Percentiles rank a stretch among this genome's conserved stretches.
phyloP scores from a whole-genome alignment of 2,888 invertebrate species.

The Andrena trimmerana region DNA sequence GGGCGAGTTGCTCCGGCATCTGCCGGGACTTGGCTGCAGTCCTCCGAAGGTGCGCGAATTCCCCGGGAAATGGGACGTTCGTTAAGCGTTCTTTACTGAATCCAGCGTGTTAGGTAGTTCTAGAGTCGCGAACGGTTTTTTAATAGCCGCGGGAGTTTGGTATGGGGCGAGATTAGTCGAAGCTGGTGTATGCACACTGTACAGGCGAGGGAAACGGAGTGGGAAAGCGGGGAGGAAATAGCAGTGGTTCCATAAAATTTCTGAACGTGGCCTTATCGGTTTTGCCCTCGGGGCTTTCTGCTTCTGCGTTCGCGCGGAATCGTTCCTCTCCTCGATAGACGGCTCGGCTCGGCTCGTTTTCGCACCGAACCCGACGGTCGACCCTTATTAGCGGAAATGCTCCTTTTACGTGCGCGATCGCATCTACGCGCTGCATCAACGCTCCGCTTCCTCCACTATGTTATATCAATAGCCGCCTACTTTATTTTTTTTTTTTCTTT shows the following conservation, averaged over 20 bases:
- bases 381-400: slow-evolving; percentile 34
- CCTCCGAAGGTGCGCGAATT: too few species aligned
- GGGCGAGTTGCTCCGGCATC: background rate
- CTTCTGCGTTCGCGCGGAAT: slow-evolving; percentile 27
- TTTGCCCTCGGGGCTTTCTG: slow-evolving; percentile 12
- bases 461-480: too few species aligned
- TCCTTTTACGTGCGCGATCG: slow-evolving; percentile 7
- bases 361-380: background rate
- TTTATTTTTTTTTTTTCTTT: background rate
- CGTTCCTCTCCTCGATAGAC: slow-evolving; percentile 25
- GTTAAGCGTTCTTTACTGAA: too few species aligned
- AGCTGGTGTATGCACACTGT: background rate
- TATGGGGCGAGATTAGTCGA: background rate
- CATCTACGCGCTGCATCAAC: background rate
- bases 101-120: background rate
- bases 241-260: slow-evolving; percentile 45
- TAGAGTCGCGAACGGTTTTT: background rate
- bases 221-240: slow-evolving; percentile 2
- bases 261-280: slow-evolving; percentile 31
- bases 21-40: too few species aligned
- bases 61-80: too few species aligned
- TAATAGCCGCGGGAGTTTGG: background rate
- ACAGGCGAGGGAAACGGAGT: background rate
- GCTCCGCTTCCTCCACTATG: too few species aligned
- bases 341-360: slow-evolving; percentile 9